Base-by-base conservation (phyloP, 2,888 invertebrate species). In the Choristoneura rosaceana region DNA sequence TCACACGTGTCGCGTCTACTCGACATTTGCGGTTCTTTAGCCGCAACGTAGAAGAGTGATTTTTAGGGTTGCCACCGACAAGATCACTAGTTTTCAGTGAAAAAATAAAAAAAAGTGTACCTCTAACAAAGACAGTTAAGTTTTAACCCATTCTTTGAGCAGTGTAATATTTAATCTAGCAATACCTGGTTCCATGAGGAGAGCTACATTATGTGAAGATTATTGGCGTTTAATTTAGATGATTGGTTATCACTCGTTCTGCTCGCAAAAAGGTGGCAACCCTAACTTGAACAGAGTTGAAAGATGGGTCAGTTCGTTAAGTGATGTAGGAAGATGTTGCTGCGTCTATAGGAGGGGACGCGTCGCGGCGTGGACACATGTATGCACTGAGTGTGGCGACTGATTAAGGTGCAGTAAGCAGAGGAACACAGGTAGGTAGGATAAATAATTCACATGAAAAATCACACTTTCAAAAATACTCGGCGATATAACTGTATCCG, bases 401-500 rank as follows among this genome's bases (percentile, higher is more conserved):
- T 77, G 75, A 76, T 76, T 79, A 78, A 81, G 86, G 90, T 89
- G 90, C 90, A 89, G 82, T 85, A 90, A 90, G 90, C 90, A 84
- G 87, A 91, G 89, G 89, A 90, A 91, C 91, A 90, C 91, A 90
- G 89, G 90, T 89, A 90, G 84, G 87, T 88, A 90, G 63, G 63
- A 90, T 89, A 88, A 89, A 90, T 90, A 89, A 88, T 89, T 90
- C 92, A 92, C 92, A 92, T 91, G 85, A 90, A 91, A 90, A 91
- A 87, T 91, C 92, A 92, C 92, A 92, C 92, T 87, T 85, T 81
- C 87, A 89, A 90, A 73, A 90, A 89, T 88, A 89, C 86, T 88
- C 90, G 86, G 87, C 90, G 88, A 80, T 83, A 83, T 84, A 85
- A 85, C 82, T 81, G 80, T 79, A 80, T 82, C 84, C 83, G 85